Base-by-base conservation (phyloP, 2,888 invertebrate species). In the Pachymerium ferrugineum region DNA sequence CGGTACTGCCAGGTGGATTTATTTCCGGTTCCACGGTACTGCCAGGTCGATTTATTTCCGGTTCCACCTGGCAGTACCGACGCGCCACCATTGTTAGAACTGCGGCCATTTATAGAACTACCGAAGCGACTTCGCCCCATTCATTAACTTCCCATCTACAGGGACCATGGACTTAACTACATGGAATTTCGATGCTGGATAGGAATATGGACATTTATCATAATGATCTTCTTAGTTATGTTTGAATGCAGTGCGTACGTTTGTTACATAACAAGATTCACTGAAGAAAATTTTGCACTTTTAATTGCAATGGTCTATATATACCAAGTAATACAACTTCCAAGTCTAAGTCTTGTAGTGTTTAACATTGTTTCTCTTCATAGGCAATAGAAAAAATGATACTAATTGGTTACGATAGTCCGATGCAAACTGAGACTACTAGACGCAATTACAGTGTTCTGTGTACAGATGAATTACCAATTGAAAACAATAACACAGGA, bases 241-340 rank as follows among this genome's bases (percentile, higher is more conserved):
- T 77, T 79, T 25, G 81, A 81, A 75, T 77, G 79, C 2, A 78
- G 78, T 62, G 80, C 79, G n/a, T 78, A 80, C 74, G 80, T 81
- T 4, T 79, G 78, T 54, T 80, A 78, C 75, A 80, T 81, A 68
- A 81, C 81, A 10, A 73, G 78, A 67, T 81, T 81, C 75, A 80
- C 81, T 3, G 81, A 81, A 77, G 81, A 81, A 77, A 78, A 79
- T 35, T 80, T 81, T 78, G 81, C 81, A 3, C 77, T 78, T 0
- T 77, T 81, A 28, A 79, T 81, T 12, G 79, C 80, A 12, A 73
- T 78, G 35, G 80, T 80, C 70, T 81, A 81, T 75, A 79, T 81
- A 29, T 78, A 79, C 47, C 79, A 80, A 76, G 78, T 75, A 67
- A 25, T 30, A 35, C 35, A 8, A 35, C 10, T 35, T 35, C 35